Evolutionary conservation across 2,113 vertebrate genomes (phyloP).

Genomic region (Rhabdornis inornatus): DNA sequence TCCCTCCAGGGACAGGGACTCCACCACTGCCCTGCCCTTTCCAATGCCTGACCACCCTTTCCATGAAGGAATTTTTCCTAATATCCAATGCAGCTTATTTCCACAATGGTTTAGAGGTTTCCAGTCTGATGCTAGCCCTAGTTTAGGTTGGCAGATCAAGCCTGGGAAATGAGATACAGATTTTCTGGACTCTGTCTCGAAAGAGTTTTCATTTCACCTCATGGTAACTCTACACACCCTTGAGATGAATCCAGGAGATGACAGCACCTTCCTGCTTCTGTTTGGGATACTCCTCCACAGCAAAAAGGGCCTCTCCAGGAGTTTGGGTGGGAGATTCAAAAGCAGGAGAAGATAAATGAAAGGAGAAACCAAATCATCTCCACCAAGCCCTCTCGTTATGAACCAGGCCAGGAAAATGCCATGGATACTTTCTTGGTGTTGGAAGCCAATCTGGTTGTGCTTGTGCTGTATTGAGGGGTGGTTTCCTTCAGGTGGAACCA

Average conservation of each 20-base stretch:
- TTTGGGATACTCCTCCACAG: neutral
- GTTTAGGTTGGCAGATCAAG: neutral
- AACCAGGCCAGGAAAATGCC: neutral
- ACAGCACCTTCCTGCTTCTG: neutral
- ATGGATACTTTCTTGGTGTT: neutral
- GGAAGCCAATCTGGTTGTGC: neutral
- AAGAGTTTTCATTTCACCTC: neutral
- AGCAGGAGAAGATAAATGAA: neutral
- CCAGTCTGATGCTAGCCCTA: neutral
- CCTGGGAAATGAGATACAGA: neutral
- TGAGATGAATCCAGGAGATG: neutral
- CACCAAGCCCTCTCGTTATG: neutral
- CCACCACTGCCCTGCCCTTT: neutral
- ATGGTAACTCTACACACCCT: neutral
- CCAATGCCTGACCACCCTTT: neutral
- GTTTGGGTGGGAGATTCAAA: neutral
- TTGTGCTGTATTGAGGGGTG: accelerated
- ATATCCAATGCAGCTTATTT: neutral
- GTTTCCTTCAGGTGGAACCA: neutral
- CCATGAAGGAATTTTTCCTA: neutral
- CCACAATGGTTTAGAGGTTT: neutral
- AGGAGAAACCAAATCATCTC: neutral
- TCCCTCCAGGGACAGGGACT: neutral
- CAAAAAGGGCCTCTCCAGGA: neutral
- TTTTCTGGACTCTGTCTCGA: neutral